These are phyloP conservation scores for Trogon melanurus DNA, from an alignment of 2,113 vertebrate species.

Conservation along the genomic window DNA sequence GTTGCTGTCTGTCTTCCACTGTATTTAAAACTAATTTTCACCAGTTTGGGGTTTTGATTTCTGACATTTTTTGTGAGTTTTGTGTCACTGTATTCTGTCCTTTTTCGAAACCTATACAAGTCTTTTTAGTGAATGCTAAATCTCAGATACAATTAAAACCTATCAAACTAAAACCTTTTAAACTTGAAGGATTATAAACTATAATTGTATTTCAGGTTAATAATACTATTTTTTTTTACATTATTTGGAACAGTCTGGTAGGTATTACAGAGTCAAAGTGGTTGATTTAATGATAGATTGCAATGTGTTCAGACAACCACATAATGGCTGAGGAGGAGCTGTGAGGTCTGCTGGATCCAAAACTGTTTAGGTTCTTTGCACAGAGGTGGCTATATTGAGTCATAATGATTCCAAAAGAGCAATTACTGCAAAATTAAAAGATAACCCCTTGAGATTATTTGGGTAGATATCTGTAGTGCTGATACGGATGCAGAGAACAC, in stretches of 20 bases:
- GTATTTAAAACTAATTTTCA: not conserved
- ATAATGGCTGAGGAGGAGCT: not conserved
- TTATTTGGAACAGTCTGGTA: not conserved
- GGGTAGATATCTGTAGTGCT: not conserved
- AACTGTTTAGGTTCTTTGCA: not conserved
- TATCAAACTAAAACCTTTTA: not conserved
- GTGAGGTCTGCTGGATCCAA: not conserved
- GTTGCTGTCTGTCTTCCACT: not conserved
- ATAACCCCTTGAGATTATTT: not conserved
- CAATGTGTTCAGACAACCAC: not conserved
- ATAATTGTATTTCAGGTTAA: not conserved
- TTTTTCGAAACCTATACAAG: not conserved
- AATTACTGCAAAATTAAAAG: not conserved
- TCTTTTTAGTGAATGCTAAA: not conserved
- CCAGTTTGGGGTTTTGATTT: not conserved
- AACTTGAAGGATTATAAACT: not conserved
- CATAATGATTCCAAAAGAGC: not conserved
- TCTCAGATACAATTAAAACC: not conserved
- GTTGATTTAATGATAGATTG: constrained; percentile 5
- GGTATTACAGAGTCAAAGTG: not conserved
- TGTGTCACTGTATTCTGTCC: not conserved
- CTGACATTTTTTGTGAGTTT: not conserved
- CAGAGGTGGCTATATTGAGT: not conserved
- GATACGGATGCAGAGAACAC: not conserved
- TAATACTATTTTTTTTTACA: not conserved